A percentile compares a stretch with the other conserved stretches of the same genome.
Evolutionary conservation across 2,113 vertebrate genomes (phyloP).

Genomic region (Cyprinodon tularosa): DNA sequence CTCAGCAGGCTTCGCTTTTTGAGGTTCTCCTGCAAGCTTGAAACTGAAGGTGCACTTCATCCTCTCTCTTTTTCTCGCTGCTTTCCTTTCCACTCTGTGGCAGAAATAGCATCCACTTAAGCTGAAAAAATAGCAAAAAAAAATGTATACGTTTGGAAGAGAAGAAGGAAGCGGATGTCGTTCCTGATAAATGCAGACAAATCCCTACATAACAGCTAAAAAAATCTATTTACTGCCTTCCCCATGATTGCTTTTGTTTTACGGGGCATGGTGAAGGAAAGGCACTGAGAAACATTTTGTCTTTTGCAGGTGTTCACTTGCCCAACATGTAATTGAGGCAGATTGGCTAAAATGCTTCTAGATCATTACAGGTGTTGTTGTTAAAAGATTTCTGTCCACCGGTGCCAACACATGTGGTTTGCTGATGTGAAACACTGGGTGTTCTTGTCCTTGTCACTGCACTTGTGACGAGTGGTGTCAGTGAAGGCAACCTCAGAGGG

Average conservation of each 20-base stretch:
- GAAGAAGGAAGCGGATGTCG: background rate
- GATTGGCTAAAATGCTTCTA: background rate
- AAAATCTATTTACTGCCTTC: background rate
- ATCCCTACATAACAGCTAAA: background rate
- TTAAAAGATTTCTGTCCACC: background rate
- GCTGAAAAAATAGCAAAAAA: background rate
- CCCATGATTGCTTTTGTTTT: background rate
- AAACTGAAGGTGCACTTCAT: background rate
- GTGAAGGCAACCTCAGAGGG: constrained; percentile 1
- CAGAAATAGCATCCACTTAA: background rate
- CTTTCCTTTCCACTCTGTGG: too few relatives aligned
- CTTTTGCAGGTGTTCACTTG: background rate
- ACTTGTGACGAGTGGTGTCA: background rate
- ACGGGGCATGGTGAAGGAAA: background rate
- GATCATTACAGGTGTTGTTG: background rate
- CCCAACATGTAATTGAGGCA: background rate
- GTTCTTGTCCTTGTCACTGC: constrained; percentile 16
- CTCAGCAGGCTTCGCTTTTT: background rate
- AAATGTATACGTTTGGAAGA: background rate
- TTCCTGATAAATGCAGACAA: background rate
- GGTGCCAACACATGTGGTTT: constrained; percentile 10
- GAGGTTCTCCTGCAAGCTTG: background rate
- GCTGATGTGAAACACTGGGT: background rate
- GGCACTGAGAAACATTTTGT: background rate
- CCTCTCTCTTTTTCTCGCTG: too few relatives aligned